Base-by-base conservation (phyloP, 2,113 vertebrate species). In the Lampris megalopsis region DNA sequence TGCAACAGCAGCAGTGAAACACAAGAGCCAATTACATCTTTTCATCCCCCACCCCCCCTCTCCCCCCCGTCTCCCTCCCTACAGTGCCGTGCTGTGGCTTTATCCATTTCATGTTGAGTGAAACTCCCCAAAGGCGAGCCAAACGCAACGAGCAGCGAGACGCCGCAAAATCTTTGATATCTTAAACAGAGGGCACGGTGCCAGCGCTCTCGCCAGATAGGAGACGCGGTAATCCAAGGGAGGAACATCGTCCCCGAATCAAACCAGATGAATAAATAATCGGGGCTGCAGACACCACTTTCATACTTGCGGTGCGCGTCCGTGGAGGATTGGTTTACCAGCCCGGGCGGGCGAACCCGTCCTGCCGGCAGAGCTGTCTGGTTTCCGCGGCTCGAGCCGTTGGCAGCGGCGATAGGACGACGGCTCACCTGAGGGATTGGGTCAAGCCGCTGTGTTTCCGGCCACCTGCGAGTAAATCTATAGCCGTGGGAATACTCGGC, bases 181-280 rank as follows among this genome's bases (percentile, higher is more conserved):
- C 92, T 93, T 93, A 94, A 94, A 94, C 92, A 91, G 86, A 92
- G 91, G 92, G 93, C 91, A 91, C 54, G 60, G 83, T 91, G 93
- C 93, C 93, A 94, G 79, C 64, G 0, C 81, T 91, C 83, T 77
- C 80, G 87, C 88, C 92, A 90, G 84, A 90, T 88, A 89, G 88
- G 85, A 89, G 89, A 80, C 89, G 86, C 69, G 61, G 85, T 86
- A 89, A 91, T 93, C 89, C 91, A 88, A 85, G 75, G 81, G 91
- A 92, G 91, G 88, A 93, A 94, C 92, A 91, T 91, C 86, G 86
- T 90, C 89, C 24, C 91, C 71, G 89, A 94, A 93, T 94, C 92
- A 93, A 94, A 94, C 92, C 89, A 94, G 93, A 93, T 93, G 91
- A 94, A 94, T 94, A 94, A 94, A 93, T 94, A 94, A 94, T 94